phyloP scores from a whole-genome alignment of 2,888 invertebrate genomes.

The Scrobipalpa atriplicella region DNA sequence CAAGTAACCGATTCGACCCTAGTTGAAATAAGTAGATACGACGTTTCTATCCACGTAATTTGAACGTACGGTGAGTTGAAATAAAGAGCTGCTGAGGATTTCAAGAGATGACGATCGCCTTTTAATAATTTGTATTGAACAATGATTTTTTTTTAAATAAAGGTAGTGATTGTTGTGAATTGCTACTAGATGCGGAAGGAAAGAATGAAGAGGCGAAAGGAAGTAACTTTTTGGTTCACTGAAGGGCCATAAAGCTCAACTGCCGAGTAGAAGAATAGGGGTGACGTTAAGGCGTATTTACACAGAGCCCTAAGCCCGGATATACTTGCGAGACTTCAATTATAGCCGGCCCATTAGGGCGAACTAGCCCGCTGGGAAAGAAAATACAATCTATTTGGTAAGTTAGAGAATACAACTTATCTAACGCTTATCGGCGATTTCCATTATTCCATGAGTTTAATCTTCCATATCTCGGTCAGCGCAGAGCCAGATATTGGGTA shows the following conservation, averaged over 20 bases:
- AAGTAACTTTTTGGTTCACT: constrained; percentile 17
- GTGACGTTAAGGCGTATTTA: constrained; percentile 23
- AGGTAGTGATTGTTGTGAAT: background rate
- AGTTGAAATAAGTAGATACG: no score
- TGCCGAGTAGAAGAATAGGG: constrained; percentile 19
- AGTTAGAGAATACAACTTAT: constrained; percentile 5
- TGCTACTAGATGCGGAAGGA: background rate
- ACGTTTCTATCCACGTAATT: no score
- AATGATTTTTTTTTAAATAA: background rate
- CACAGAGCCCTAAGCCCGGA: constrained; percentile 21
- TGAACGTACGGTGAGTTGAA: no score
- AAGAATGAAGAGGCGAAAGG: background rate
- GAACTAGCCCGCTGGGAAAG: background rate
- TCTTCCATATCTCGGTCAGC: background rate
- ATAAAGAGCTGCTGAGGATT: no score
- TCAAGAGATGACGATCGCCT: no score
- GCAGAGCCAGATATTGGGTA: background rate
- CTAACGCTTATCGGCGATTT: constrained; percentile 17
- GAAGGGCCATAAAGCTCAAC: constrained; percentile 22
- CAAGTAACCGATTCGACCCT: no score
- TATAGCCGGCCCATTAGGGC: constrained; percentile 19
- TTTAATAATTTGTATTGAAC: no score
- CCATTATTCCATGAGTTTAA: background rate
- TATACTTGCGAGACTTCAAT: constrained; percentile 19
- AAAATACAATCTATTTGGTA: background rate